Conservation (phyloP, 2,888 invertebrate species). For the Monoplex corrugatus region DNA sequence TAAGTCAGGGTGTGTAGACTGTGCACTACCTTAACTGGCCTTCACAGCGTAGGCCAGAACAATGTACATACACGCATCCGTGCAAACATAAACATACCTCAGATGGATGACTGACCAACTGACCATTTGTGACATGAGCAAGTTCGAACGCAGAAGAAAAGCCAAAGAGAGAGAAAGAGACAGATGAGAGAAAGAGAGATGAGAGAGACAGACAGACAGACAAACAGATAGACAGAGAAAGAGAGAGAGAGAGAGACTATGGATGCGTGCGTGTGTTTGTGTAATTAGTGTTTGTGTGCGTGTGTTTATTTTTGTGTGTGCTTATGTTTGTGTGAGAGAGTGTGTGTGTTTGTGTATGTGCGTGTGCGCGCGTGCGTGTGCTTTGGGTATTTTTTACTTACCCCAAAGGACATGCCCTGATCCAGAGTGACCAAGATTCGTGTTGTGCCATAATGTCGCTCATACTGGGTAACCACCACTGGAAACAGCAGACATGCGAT, state of each 20-base stretch:
- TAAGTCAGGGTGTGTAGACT: no score
- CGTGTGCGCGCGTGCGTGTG: not conserved
- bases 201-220: not conserved
- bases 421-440: slow-evolving; percentile 71
- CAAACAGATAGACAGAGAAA: not conserved
- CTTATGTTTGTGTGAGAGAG: not conserved
- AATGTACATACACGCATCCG: no score
- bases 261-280: not conserved
- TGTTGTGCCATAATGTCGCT: slow-evolving; percentile 62
- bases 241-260: slow-evolving; percentile 13
- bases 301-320: not conserved
- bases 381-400: slow-evolving; percentile 59
- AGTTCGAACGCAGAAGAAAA: no score
- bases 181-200: not conserved
- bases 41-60: no score
- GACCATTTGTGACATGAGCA: no score
- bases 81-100: no score
- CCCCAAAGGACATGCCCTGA: slow-evolving; percentile 77
- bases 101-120: no score
- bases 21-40: no score
- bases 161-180: no score
- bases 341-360: not conserved
- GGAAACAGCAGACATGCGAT: no score
- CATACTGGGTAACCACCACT: slow-evolving; percentile 73
- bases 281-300: not conserved